Conservation (phyloP, 2,113 vertebrate species). For the Cygnus buccinator region DNA sequence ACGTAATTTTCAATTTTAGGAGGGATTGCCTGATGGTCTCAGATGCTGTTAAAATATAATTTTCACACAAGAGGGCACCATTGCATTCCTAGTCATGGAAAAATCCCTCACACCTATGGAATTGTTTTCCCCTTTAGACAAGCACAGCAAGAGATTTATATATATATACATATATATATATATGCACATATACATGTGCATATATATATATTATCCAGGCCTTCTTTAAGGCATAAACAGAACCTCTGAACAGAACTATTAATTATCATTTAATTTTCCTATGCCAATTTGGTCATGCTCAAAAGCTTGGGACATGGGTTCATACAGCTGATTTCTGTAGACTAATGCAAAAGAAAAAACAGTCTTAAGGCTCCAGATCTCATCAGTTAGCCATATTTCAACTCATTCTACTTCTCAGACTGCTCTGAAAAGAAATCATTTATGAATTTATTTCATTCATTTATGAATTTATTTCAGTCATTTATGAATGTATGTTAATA, state of each 20-base stretch:
- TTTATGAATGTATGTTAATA: background rate
- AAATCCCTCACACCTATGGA: background rate
- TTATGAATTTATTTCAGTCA: background rate
- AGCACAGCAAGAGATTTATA: background rate
- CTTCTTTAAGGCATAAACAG: background rate
- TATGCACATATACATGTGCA: too few species aligned
- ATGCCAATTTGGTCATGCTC: background rate
- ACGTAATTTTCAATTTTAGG: background rate
- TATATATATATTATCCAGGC: background rate
- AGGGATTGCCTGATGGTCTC: background rate
- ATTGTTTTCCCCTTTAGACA: background rate
- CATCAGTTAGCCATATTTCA: background rate
- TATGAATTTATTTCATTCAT: background rate
- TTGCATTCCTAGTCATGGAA: conserved; percentile 35
- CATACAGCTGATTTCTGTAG: background rate
- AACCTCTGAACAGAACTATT: background rate
- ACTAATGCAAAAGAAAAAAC: background rate
- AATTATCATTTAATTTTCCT: background rate
- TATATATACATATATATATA: too few species aligned
- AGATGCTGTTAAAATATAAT: background rate
- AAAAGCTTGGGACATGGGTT: background rate
- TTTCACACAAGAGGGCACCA: conserved; percentile 69
- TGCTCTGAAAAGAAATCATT: background rate
- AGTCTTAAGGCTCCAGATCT: background rate
- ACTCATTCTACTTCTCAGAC: background rate